Evolutionary conservation across 2,888 invertebrate species (phyloP).

Genomic region (Scaptomyza cyrtandrae): DNA sequence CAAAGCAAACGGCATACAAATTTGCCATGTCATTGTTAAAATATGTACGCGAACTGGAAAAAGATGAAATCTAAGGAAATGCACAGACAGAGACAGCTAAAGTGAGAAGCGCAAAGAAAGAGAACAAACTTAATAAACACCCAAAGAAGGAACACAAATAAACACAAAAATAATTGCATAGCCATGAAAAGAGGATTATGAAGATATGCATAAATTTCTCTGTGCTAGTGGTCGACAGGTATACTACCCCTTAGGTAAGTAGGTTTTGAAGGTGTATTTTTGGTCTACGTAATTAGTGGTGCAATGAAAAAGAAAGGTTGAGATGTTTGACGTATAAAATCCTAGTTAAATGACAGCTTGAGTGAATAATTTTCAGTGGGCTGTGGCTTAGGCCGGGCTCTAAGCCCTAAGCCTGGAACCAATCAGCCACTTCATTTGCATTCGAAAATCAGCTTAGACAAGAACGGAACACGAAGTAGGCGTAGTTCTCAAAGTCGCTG

Average conservation of each 20-base stretch:
- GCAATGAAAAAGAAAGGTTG: not conserved
- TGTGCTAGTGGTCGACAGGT: slow-evolving; percentile 31
- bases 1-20: slow-evolving; percentile 70
- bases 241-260: not conserved
- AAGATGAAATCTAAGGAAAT: slow-evolving; percentile 6
- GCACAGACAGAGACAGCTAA: not conserved
- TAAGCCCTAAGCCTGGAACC: slow-evolving; percentile 47
- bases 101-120: not conserved
- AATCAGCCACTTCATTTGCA: slow-evolving; percentile 76
- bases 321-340: slow-evolving; percentile 7
- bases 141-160: slow-evolving; percentile 22
- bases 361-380: slow-evolving; percentile 54
- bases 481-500: slow-evolving; percentile 40
- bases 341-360: slow-evolving; percentile 49
- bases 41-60: slow-evolving; percentile 26
- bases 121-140: slow-evolving; percentile 68
- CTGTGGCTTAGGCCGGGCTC: slow-evolving; percentile 30
- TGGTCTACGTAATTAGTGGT: slow-evolving; percentile 65
- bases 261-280: slow-evolving; percentile 24
- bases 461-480: slow-evolving; percentile 39
- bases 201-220: not conserved
- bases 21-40: slow-evolving; percentile 71
- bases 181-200: slow-evolving; percentile 30
- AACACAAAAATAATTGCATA: slow-evolving; percentile 43
- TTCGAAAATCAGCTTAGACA: slow-evolving; percentile 61